phyloP scores from a whole-genome alignment of 37 sponge, comb jelly and placozoan species.

The Hormiphora californensis region DNA sequence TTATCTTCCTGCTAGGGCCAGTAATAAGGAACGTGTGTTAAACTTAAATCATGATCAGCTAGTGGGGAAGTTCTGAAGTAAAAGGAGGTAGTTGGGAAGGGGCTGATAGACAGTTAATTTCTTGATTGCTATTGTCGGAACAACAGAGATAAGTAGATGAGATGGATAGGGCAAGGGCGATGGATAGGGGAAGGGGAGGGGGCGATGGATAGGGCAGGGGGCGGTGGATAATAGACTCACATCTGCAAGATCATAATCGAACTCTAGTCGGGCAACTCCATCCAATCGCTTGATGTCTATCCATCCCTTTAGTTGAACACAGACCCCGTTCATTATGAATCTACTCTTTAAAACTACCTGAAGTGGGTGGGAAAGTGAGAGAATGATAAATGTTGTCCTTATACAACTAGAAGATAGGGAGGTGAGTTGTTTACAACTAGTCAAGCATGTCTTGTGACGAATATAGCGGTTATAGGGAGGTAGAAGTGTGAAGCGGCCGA shows the following conservation, averaged over 20 bases:
- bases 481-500: background rate
- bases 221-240: constrained; percentile 60
- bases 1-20: constrained; percentile 50
- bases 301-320: constrained; percentile 88
- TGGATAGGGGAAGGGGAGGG: too few species aligned
- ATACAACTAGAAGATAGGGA: background rate
- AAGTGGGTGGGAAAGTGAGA: background rate
- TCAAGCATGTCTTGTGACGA: background rate
- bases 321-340: constrained; percentile 95
- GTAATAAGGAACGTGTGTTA: too few species aligned
- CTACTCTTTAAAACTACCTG: constrained; percentile 65
- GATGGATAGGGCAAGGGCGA: too few species aligned
- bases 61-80: too few species aligned
- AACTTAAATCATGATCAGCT: too few species aligned
- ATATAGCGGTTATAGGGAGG: background rate
- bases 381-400: background rate
- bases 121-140: too few species aligned
- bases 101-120: too few species aligned
- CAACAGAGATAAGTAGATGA: too few species aligned
- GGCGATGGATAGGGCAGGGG: too few species aligned
- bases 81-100: too few species aligned
- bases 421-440: background rate
- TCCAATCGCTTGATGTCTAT: constrained; percentile 76
- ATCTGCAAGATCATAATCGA: constrained; percentile 77
- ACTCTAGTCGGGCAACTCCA: constrained; percentile 77